A percentile compares a stretch with the other conserved stretches of the same genome.
phyloP scores from a whole-genome alignment of 2,888 invertebrate species.

The Cosmorhoe ocellata region DNA sequence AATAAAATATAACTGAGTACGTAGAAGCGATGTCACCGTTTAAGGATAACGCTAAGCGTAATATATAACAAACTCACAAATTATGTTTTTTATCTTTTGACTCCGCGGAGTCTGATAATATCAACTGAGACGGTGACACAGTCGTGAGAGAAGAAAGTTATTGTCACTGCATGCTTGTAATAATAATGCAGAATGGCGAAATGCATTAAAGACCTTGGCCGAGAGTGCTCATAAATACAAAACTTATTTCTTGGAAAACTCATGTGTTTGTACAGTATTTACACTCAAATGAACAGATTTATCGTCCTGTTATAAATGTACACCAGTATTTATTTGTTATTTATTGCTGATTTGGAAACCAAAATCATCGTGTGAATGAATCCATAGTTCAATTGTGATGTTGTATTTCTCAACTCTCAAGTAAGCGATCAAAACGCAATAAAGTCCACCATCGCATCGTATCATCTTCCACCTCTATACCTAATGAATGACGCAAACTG shows the following conservation, averaged over 20 bases:
- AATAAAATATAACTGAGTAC: too few species aligned
- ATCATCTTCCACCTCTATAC: constrained; percentile 7
- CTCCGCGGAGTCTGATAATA: constrained; percentile 40
- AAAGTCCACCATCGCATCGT: background rate
- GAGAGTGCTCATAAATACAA: background rate
- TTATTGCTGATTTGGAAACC: background rate
- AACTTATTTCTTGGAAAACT: too few species aligned
- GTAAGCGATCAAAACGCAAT: constrained; percentile 9
- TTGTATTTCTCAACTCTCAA: background rate
- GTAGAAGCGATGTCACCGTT: background rate
- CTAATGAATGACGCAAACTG: constrained; percentile 15
- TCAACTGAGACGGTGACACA: constrained; percentile 43
- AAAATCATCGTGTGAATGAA: background rate
- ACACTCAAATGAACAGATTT: too few species aligned
- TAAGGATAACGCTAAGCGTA: constrained; percentile 11
- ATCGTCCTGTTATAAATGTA: too few species aligned
- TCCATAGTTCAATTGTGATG: background rate
- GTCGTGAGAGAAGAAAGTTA: constrained; percentile 68
- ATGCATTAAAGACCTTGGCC: constrained; percentile 10
- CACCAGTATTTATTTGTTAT: too few species aligned
- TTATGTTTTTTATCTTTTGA: constrained; percentile 2
- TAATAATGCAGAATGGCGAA: constrained; percentile 27
- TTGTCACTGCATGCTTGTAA: constrained; percentile 44
- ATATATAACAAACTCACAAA: too few species aligned
- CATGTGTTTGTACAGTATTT: too few species aligned